These are phyloP conservation scores for Linyphia triangularis DNA, from an alignment of 2,888 invertebrate species.

Conservation along the genomic window DNA sequence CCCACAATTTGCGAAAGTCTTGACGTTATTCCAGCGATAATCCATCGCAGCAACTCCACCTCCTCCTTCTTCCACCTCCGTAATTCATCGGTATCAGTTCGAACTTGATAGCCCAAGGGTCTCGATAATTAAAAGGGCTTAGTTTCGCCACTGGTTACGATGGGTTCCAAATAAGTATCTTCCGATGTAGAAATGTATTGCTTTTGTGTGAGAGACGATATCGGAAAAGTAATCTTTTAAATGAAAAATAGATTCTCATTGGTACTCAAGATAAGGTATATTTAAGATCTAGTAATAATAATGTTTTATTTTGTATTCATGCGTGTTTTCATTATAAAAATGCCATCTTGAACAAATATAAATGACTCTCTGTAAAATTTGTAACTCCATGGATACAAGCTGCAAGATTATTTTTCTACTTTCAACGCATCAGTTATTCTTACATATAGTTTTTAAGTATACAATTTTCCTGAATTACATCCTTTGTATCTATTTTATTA, in stretches of 20 bases:
- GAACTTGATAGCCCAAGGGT: constrained; percentile 21
- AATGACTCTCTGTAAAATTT: too few relatives aligned
- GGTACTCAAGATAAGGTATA: too few relatives aligned
- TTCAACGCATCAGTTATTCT: too few relatives aligned
- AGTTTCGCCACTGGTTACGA: constrained; percentile 43
- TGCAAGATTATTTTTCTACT: too few relatives aligned
- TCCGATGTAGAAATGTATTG: constrained; percentile 21
- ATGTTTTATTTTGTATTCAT: too few relatives aligned
- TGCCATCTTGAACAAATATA: too few relatives aligned
- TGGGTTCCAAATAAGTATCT: constrained; percentile 16
- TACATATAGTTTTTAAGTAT: too few relatives aligned
- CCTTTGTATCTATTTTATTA: too few relatives aligned
- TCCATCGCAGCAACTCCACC: not conserved
- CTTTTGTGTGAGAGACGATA: constrained; percentile 3
- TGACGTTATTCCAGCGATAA: constrained; percentile 40
- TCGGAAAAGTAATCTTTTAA: not conserved
- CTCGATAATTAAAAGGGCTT: constrained; percentile 64
- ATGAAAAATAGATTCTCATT: constrained; percentile 22
- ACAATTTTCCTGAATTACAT: too few relatives aligned
- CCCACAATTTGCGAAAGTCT: constrained; percentile 27
- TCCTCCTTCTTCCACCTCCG: not conserved
- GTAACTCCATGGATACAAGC: too few relatives aligned
- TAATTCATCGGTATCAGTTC: constrained; percentile 61
- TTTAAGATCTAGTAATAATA: too few relatives aligned
- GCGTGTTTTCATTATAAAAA: too few relatives aligned